Evolutionary conservation across 2,113 vertebrate genomes (phyloP).

Genomic region (Macheiramphus alcinus): DNA sequence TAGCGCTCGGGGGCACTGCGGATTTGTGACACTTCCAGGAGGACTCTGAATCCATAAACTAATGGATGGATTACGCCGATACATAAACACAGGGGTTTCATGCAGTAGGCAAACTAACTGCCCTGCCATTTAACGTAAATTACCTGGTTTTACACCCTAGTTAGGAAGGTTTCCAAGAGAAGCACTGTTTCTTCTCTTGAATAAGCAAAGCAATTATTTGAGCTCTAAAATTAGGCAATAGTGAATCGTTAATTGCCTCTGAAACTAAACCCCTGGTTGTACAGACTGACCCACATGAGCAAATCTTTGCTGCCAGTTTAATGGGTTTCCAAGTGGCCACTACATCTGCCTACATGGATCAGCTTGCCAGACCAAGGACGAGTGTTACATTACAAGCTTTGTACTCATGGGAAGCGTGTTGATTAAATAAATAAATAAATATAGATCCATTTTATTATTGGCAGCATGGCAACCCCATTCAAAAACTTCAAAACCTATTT

Average conservation of each 20-base stretch:
- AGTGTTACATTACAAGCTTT: not conserved
- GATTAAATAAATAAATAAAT: not conserved
- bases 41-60: not conserved
- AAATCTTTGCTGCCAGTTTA: not conserved
- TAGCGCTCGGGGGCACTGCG: rapidly evolving
- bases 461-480: not conserved
- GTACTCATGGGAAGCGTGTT: not conserved
- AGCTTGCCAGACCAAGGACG: not conserved
- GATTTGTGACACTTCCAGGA: not conserved
- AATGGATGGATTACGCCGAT: not conserved
- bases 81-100: not conserved
- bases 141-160: not conserved
- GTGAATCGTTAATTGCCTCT: not conserved
- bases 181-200: not conserved
- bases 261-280: not conserved
- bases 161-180: not conserved
- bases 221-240: not conserved
- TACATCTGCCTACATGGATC: not conserved
- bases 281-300: not conserved
- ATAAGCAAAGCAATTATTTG: not conserved
- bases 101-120: not conserved
- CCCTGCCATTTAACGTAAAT: not conserved
- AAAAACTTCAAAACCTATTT: constrained; percentile 10
- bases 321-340: not conserved
- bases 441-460: not conserved